A percentile compares a stretch with the other conserved stretches of the same genome.
These are phyloP conservation scores for Didymodactylos carnosus DNA, from an alignment of 2,888 invertebrate species.

Conservation along the genomic window DNA sequence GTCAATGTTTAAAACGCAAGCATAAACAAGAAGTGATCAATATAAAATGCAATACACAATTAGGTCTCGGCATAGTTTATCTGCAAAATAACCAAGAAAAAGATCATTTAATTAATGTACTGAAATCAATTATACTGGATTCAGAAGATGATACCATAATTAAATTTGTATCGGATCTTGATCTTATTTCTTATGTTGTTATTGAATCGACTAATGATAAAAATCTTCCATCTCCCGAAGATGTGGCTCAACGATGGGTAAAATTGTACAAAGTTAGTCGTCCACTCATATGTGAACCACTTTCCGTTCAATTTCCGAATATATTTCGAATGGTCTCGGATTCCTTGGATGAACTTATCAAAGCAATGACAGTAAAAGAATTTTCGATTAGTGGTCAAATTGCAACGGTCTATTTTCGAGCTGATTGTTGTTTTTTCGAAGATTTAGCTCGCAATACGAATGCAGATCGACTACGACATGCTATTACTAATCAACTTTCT, in stretches of 20 bases:
- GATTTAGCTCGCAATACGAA: not conserved
- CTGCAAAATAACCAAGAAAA: not conserved
- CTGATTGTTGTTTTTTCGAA: not conserved
- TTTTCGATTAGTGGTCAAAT: not conserved
- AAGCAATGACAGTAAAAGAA: not conserved
- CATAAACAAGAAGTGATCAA: not conserved
- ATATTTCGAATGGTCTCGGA: not conserved
- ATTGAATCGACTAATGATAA: not conserved
- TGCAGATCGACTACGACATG: not conserved
- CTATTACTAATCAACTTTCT: not conserved
- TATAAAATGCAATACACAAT: not conserved
- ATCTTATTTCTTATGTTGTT: not conserved
- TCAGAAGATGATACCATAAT: not conserved
- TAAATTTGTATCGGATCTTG: not conserved
- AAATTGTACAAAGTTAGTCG: not conserved
- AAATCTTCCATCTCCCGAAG: not conserved
- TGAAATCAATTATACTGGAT: not conserved
- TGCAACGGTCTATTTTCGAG: not conserved
- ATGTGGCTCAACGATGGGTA: not conserved
- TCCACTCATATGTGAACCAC: not conserved
- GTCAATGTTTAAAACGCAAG: not conserved
- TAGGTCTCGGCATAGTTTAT: not conserved
- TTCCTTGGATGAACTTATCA: not conserved
- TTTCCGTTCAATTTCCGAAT: not conserved
- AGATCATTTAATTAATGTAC: not conserved